phyloP scores from a whole-genome alignment of 2,797 vertebrate species.

The Meda fulgida region DNA sequence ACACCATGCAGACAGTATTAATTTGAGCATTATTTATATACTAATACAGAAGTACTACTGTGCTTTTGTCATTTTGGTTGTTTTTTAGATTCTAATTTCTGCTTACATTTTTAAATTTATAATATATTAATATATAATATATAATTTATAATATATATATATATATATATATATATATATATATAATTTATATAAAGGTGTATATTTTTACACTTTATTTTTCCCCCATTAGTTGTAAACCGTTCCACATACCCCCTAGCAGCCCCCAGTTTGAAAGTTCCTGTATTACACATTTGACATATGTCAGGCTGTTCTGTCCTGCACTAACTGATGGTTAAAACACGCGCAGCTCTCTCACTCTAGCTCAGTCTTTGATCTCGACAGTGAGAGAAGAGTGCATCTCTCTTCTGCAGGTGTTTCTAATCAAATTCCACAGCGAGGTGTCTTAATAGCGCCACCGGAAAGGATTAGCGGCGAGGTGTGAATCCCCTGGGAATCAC shows the following conservation, averaged over 20 bases:
- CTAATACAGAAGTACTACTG: background rate
- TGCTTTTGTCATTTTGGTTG: background rate
- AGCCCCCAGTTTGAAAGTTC: background rate
- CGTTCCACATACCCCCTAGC: background rate
- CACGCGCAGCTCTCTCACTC: background rate
- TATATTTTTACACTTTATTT: background rate
- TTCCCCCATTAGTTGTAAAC: background rate
- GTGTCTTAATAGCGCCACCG: conserved; percentile 57
- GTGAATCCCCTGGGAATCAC: conserved; percentile 54
- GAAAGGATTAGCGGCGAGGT: conserved; percentile 60
- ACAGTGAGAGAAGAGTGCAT: conserved; percentile 23
- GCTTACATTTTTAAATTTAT: background rate
- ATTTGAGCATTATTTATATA: background rate
- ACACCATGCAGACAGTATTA: background rate
- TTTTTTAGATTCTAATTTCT: background rate
- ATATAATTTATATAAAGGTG: too few relatives aligned
- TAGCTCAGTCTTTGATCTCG: conserved; percentile 38
- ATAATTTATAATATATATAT: background rate
- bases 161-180: too few relatives aligned
- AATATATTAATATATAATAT: background rate
- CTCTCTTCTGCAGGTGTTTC: conserved; percentile 51
- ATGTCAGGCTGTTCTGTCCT: background rate
- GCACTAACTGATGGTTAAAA: background rate
- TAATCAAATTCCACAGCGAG: conserved; percentile 54
- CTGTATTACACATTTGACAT: background rate